phyloP scores from a whole-genome alignment of 2,113 vertebrate species.

The Petaurus breviceps region DNA sequence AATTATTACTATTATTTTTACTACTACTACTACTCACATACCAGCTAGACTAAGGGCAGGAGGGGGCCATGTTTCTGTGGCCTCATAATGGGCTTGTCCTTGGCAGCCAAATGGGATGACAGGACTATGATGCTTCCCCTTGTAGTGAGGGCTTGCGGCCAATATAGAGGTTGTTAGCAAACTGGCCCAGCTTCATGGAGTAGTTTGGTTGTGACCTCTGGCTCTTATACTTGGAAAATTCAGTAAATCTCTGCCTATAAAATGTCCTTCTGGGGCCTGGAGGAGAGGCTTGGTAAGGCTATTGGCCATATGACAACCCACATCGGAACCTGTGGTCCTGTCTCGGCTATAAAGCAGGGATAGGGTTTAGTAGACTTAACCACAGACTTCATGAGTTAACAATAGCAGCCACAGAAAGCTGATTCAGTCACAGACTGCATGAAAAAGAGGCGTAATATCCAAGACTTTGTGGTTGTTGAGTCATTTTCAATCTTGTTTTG shows the following conservation, averaged over 20 bases:
- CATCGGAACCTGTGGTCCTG: not conserved
- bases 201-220: not conserved
- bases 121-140: not conserved
- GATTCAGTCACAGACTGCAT: not conserved
- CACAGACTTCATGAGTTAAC: not conserved
- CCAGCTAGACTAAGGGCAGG: not conserved
- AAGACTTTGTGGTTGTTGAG: not conserved
- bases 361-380: not conserved
- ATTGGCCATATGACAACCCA: not conserved
- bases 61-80: not conserved
- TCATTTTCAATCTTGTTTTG: not conserved
- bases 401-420: not conserved
- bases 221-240: not conserved
- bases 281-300: not conserved
- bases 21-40: not conserved
- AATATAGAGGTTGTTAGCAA: not conserved
- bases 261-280: not conserved
- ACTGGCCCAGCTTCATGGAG: not conserved
- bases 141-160: not conserved
- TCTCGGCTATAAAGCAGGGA: not conserved
- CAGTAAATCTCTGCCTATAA: not conserved
- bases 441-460: not conserved
- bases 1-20: not conserved
- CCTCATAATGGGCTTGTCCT: not conserved
- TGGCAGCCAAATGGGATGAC: not conserved